phyloP scores from a whole-genome alignment of 2,888 invertebrate species.

The Thecocarcelia acutangulata region DNA sequence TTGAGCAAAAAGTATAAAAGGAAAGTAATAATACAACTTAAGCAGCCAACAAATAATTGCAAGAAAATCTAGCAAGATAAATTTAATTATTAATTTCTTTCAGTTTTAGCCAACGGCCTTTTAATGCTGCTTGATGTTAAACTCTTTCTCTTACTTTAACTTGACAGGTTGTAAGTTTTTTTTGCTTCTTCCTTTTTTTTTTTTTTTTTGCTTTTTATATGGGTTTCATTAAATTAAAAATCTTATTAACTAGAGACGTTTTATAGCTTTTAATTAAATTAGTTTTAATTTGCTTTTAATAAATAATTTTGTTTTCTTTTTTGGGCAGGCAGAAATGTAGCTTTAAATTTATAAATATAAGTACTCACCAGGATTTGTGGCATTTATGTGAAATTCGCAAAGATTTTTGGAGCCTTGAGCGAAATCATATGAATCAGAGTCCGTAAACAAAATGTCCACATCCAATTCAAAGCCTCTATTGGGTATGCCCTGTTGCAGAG shows the following conservation, averaged over 20 bases:
- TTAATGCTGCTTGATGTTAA: slow-evolving; percentile 37
- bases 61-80: slow-evolving; percentile 67
- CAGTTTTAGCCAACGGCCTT: slow-evolving; percentile 69
- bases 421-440: slow-evolving; percentile 93
- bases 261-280: slow-evolving; percentile 56
- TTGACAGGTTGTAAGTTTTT: not conserved
- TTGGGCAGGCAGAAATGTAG: too few relatives aligned
- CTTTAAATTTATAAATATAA: not conserved
- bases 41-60: slow-evolving; percentile 37
- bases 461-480: slow-evolving; percentile 91
- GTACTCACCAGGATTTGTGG: slow-evolving; percentile 83
- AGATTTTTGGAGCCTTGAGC: slow-evolving; percentile 83
- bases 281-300: slow-evolving; percentile 14
- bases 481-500: slow-evolving; percentile 86
- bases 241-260: slow-evolving; percentile 5
- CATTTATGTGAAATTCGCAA: slow-evolving; percentile 90
- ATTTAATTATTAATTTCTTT: slow-evolving; percentile 78
- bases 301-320: not conserved
- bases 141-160: not conserved
- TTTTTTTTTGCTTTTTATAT: too few relatives aligned
- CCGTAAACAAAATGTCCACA: slow-evolving; percentile 93
- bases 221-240: slow-evolving; percentile 5
- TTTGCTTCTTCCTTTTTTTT: not conserved
- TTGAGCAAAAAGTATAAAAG: not conserved
- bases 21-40: slow-evolving; percentile 16